Conservation (phyloP, 37 sponge, comb jelly and placozoan species). For the Lycopodina hypogea region DNA sequence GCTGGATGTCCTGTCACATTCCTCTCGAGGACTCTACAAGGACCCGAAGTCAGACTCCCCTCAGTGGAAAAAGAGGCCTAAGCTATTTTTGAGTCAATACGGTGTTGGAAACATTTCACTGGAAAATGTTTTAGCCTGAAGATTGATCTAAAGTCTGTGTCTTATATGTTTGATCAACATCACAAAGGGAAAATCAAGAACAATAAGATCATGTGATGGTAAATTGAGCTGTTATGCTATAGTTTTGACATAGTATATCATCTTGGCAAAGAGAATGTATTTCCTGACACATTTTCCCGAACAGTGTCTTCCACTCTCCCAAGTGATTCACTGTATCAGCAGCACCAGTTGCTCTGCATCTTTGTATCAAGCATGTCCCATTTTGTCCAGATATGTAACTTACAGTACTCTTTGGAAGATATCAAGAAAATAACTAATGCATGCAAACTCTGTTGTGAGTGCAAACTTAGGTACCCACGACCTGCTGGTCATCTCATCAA, state of each 20-base stretch:
- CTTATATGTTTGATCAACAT: constrained; percentile 22
- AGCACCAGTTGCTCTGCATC: constrained; percentile 7
- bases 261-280: constrained; percentile 5
- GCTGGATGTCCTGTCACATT: constrained; percentile 13
- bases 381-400: constrained; percentile 4
- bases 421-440: background rate
- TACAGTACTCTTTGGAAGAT: constrained; percentile 5
- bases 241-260: constrained; percentile 15
- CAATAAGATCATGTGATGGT: constrained; percentile 1
- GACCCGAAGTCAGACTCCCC: constrained; percentile 5
- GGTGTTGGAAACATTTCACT: constrained; percentile 9
- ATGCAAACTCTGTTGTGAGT: background rate
- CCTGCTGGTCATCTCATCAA: background rate
- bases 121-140: background rate
- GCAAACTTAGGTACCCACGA: background rate
- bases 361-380: constrained; percentile 9
- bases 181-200: constrained; percentile 1
- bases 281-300: constrained; percentile 14
- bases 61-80: constrained; percentile 16
- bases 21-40: constrained; percentile 9
- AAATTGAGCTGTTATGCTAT: constrained; percentile 9
- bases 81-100: constrained; percentile 5
- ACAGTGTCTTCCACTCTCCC: background rate
- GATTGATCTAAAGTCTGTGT: background rate
- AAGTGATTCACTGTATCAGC: background rate